Conservation (phyloP, 2,888 invertebrate genomes). For the Heteromyza rotundicornis region DNA sequence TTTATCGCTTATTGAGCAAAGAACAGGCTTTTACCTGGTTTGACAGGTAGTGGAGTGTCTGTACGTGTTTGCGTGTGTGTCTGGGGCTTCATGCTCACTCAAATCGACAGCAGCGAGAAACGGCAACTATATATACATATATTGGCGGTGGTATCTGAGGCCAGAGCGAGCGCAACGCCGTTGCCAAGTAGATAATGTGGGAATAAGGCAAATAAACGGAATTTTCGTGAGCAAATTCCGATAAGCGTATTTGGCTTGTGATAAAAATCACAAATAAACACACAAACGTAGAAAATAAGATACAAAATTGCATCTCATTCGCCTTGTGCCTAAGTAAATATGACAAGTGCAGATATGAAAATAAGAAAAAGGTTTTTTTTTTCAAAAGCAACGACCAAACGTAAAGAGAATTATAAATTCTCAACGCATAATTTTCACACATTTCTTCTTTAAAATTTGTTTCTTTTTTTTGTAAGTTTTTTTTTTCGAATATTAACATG, state of each 20-base stretch:
- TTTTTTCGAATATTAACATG: background rate
- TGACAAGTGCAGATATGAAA: constrained; percentile 4
- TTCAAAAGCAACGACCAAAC: background rate
- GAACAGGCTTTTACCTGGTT: constrained; percentile 18
- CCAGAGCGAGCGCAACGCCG: too few relatives aligned
- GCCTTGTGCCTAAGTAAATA: background rate
- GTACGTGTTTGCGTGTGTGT: too few relatives aligned
- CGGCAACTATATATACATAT: too few relatives aligned
- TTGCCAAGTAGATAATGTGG: too few relatives aligned
- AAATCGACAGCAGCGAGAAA: too few relatives aligned
- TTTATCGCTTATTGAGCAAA: background rate
- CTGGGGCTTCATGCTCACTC: too few relatives aligned
- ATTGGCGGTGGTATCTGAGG: too few relatives aligned
- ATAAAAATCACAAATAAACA: constrained; percentile 5
- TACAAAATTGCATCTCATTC: constrained; percentile 1
- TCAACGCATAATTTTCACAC: constrained; percentile 32
- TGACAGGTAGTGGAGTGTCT: constrained; percentile 10
- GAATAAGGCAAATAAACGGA: background rate
- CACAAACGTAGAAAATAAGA: background rate
- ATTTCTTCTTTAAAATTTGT: constrained; percentile 3
- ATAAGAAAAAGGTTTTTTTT: too few relatives aligned
- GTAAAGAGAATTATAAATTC: constrained; percentile 25
- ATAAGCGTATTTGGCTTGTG: constrained; percentile 1
- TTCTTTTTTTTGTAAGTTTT: background rate
- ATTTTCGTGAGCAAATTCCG: constrained; percentile 6